phyloP scores from a whole-genome alignment of 2,113 vertebrate genomes.

The Ceuthmochares aereus region DNA sequence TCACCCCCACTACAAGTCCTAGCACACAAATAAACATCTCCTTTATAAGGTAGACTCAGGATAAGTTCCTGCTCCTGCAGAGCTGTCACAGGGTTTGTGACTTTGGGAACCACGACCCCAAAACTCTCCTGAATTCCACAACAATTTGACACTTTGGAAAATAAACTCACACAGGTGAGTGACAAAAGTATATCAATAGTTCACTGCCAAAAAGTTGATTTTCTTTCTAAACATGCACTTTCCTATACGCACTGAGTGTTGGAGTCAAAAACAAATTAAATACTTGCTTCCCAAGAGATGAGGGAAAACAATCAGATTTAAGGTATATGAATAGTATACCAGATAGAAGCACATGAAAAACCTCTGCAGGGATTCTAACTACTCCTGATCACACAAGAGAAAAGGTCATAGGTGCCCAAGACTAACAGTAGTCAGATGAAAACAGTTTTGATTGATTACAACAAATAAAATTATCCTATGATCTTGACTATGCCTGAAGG shows the following conservation, averaged over 20 bases:
- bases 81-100: neutral
- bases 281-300: neutral
- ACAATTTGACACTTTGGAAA: neutral
- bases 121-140: neutral
- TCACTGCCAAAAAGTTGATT: neutral
- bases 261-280: neutral
- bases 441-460: neutral
- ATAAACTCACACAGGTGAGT: neutral
- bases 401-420: neutral
- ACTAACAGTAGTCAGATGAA: neutral
- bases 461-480: neutral
- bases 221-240: neutral
- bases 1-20: accelerated
- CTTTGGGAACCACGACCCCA: neutral
- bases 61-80: neutral
- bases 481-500: neutral
- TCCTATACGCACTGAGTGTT: neutral
- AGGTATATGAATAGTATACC: neutral
- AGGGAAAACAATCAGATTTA: neutral
- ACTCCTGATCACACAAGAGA: neutral
- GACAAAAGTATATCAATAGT: neutral
- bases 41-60: accelerated
- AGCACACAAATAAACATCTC: neutral
- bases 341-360: neutral
- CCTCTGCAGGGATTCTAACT: neutral